These are phyloP conservation scores for Aradus depressus DNA, from an alignment of 2,888 invertebrate genomes.

Conservation along the genomic window DNA sequence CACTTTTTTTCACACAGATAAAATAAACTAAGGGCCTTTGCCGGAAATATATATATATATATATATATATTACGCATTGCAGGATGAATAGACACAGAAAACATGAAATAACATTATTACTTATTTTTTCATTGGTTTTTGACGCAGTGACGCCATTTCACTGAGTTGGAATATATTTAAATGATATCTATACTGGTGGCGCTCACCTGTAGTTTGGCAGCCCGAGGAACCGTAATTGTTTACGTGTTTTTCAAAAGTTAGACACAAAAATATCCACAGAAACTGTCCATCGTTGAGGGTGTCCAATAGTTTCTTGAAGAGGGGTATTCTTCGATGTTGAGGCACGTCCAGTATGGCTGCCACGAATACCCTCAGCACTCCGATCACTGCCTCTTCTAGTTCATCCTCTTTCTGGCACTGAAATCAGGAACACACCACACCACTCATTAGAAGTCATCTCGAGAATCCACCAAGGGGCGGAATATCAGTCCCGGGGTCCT, in stretches of 20 bases:
- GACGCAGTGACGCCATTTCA: background rate
- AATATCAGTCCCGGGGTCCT: too few species aligned
- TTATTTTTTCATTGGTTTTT: too few species aligned
- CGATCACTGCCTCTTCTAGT: conserved; percentile 31
- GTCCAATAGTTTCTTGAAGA: conserved; percentile 68
- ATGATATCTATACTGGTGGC: background rate
- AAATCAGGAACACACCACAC: too few species aligned
- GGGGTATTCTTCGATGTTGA: conserved; percentile 71
- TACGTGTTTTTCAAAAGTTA: conserved; percentile 62
- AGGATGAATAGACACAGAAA: too few species aligned
- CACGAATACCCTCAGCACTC: conserved; percentile 77
- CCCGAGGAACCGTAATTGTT: conserved; percentile 28
- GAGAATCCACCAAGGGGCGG: too few species aligned
- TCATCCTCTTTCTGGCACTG: conserved; percentile 12
- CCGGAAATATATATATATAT: too few species aligned
- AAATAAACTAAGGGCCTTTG: too few species aligned
- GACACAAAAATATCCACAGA: conserved; percentile 58
- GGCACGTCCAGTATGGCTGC: conserved; percentile 86
- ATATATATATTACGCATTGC: too few species aligned
- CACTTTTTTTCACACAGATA: too few species aligned
- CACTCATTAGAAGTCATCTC: too few species aligned
- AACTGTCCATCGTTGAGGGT: conserved; percentile 52
- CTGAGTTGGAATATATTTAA: background rate
- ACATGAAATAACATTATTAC: too few species aligned
- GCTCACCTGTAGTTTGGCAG: too few species aligned